Evolutionary conservation across 2,797 vertebrate species (phyloP).

Genomic region (Taeniopygia guttata): DNA sequence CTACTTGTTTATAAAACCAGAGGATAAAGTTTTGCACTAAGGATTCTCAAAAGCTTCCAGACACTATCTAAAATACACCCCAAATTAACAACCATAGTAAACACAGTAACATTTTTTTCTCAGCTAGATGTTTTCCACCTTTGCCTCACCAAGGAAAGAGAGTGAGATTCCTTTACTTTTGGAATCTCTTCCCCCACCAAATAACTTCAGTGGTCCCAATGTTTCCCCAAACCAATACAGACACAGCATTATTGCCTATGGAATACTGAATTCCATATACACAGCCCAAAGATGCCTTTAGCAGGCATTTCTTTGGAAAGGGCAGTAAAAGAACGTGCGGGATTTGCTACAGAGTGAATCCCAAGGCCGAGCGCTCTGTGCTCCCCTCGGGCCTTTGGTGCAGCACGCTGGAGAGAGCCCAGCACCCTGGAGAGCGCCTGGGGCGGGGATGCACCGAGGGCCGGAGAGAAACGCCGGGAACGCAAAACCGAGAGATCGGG

Average conservation of each 20-base stretch:
- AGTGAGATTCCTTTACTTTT: background rate
- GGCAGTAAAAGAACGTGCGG: accelerated
- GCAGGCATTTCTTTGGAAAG: too few species aligned
- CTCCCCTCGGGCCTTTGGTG: too few species aligned
- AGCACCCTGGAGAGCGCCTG: background rate
- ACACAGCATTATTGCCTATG: accelerated
- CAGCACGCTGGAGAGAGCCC: background rate
- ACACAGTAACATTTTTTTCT: background rate
- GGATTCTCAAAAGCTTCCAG: background rate
- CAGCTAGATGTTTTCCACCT: background rate
- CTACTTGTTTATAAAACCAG: background rate
- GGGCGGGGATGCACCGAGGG: too few species aligned
- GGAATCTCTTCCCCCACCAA: background rate
- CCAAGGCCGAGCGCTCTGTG: accelerated
- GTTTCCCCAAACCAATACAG: background rate
- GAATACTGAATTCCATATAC: background rate
- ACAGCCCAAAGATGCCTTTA: background rate
- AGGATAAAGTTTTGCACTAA: background rate
- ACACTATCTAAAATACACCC: background rate
- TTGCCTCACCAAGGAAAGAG: background rate
- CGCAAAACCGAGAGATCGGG: accelerated
- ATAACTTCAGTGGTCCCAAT: background rate
- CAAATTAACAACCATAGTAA: background rate
- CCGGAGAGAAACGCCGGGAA: accelerated
- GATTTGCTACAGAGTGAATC: background rate